Base-by-base conservation (phyloP, 2,888 invertebrate genomes). In the Hylaea fasciaria region DNA sequence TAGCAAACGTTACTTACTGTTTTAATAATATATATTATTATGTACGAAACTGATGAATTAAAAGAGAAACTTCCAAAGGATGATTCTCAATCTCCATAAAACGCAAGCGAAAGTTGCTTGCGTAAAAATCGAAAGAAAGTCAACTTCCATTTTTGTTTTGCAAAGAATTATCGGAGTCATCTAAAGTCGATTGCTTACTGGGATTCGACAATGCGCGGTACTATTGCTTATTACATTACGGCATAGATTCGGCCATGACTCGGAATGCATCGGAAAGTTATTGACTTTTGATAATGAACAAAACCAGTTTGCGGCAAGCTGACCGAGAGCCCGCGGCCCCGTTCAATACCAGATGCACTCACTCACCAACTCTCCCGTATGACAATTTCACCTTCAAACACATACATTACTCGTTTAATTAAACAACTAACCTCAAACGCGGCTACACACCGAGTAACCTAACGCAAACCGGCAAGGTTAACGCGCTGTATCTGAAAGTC, bases 221-320 rank as follows among this genome's bases (percentile, higher is more conserved):
- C 63, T 73, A 76, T 77, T 72, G 74, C 74, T 78, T 60, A 60
- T 86, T 84, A 86, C 80, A 80, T 85, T 80, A 79, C 77, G 77
- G 79, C 81, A 78, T 72, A 77, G 76, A 79, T 81, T 84, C 85
- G 91, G 85, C 91, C 91, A 72, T 91, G 91, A 91, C 89, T 91
- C 79, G 82, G 81, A 85, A 87, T 89, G 89, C 87, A 88, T 89
- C 90, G 81, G 87, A 91, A 90, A 91, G 91, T 91, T 92, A 92
- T 92, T 92, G 91, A 92, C 91, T 91, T 91, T 91, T 91, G 91
- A 87, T 91, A 90, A 91, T 92, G 91, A 81, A 80, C 70, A 44
- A 86, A 92, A 92, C 91, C 89, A 85, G 91, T 92, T 91, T 89
- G 83, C 56, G 56, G 61, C 77, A 71, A 78, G 80, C 84, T 91